A percentile compares a stretch with the other conserved stretches of the same genome.
Evolutionary conservation across 1,140 invertebrate species (phyloP).

Genomic region (Arion vulgaris): DNA sequence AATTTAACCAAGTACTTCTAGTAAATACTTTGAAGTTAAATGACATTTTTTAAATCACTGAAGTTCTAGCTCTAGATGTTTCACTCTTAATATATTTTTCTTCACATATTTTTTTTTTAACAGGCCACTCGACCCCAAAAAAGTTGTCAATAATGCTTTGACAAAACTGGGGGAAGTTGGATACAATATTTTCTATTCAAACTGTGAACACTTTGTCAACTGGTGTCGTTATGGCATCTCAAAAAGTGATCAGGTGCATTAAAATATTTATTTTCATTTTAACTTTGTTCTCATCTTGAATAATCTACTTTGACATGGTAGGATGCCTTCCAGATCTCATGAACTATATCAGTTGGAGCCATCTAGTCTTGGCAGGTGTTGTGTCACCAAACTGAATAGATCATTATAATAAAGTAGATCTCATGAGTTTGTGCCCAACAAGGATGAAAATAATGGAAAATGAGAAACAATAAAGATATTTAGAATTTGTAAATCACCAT

Average conservation of each 20-base stretch:
- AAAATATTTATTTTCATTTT: not conserved
- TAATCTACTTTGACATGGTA: too few species aligned
- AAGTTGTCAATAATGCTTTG: slow-evolving; percentile 46
- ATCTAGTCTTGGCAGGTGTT: not conserved
- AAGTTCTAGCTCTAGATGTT: too few species aligned
- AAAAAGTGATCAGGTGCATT: slow-evolving; percentile 51
- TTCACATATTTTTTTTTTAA: slow-evolving; percentile 35
- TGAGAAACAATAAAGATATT: too few species aligned
- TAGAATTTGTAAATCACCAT: too few species aligned
- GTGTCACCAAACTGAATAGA: not conserved
- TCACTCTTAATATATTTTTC: too few species aligned
- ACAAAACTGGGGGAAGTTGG: slow-evolving; percentile 46
- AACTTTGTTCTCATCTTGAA: not conserved
- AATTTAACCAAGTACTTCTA: too few species aligned
- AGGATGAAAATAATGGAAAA: too few species aligned
- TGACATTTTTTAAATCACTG: too few species aligned
- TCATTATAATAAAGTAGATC: not conserved
- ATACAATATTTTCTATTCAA: slow-evolving; percentile 52
- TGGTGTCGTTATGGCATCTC: slow-evolving; percentile 56
- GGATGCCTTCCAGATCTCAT: not conserved
- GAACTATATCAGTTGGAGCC: not conserved
- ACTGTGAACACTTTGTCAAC: slow-evolving; percentile 62
- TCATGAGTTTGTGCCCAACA: too few species aligned
- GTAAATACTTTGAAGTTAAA: too few species aligned
- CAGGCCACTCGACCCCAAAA: slow-evolving; percentile 40